phyloP scores from a whole-genome alignment of 2,113 vertebrate genomes.

The Corvus moneduloides region DNA sequence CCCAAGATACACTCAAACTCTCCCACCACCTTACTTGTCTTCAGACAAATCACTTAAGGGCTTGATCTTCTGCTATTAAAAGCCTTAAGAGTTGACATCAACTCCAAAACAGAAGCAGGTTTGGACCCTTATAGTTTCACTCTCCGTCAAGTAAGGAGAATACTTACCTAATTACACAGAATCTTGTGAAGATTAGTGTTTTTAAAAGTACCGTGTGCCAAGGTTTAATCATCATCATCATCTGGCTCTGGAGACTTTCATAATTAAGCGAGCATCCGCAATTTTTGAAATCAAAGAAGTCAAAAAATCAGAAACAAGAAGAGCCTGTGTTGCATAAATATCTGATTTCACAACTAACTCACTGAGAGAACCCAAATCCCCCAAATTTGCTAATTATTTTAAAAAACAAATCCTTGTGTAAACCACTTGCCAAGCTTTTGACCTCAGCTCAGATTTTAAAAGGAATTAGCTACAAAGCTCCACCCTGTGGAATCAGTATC shows the following conservation, averaged over 20 bases:
- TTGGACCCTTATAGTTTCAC: background rate
- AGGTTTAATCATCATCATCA: slow-evolving; percentile 46
- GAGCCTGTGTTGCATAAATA: background rate
- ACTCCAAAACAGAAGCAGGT: slow-evolving; percentile 17
- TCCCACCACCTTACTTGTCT: background rate
- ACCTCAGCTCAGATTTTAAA: background rate
- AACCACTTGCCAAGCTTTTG: background rate
- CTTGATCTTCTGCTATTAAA: slow-evolving; percentile 26
- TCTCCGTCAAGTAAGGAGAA: slow-evolving; percentile 15
- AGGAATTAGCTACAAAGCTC: background rate
- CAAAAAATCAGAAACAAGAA: background rate
- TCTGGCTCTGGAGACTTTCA: slow-evolving; percentile 10
- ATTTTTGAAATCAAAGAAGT: slow-evolving; percentile 4
- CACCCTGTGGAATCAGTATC: fast-evolving
- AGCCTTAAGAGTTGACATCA: background rate
- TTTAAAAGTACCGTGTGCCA: slow-evolving; percentile 24
- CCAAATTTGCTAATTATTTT: background rate
- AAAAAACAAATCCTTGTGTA: background rate
- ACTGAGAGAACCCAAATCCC: background rate
- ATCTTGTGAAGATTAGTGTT: slow-evolving; percentile 50
- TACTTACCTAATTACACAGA: slow-evolving; percentile 42
- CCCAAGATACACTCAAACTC: slow-evolving; percentile 13
- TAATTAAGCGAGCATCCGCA: slow-evolving; percentile 32
- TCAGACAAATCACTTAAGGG: slow-evolving; percentile 29
- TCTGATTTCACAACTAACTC: background rate